Conservation (phyloP, 2,888 invertebrate species). For the Hirtodrosophila alboralis region DNA sequence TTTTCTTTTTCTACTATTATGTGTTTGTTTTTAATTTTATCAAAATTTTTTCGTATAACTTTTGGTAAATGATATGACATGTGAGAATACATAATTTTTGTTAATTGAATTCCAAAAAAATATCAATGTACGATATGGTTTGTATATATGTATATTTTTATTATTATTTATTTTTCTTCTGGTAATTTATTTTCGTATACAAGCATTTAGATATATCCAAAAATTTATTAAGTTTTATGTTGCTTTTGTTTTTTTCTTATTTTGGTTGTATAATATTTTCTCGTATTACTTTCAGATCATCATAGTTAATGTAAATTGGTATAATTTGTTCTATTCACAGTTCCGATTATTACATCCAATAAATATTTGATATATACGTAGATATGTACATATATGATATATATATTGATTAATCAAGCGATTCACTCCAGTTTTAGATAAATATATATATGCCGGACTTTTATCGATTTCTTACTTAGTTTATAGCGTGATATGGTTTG, state of each 20-base stretch:
- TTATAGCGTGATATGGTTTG: constrained; percentile 36
- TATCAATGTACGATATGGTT: constrained; percentile 19
- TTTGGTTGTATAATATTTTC: constrained; percentile 59
- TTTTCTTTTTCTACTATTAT: constrained; percentile 35
- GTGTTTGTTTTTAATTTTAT: constrained; percentile 31
- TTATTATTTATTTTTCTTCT: too few species aligned
- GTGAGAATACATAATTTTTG: constrained; percentile 21
- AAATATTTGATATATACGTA: constrained; percentile 33
- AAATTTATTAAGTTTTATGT: constrained; percentile 48
- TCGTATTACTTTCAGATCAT: constrained; percentile 63
- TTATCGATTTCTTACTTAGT: constrained; percentile 27
- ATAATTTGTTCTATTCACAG: constrained; percentile 78
- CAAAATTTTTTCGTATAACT: constrained; percentile 20
- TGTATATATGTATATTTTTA: too few species aligned
- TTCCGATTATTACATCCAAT: constrained; percentile 60
- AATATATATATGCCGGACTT: background rate
- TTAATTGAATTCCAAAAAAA: constrained; percentile 24
- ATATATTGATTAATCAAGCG: constrained; percentile 46
- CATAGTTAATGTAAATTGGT: constrained; percentile 67
- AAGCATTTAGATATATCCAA: constrained; percentile 75
- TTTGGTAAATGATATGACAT: constrained; percentile 44
- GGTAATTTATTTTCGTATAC: constrained; percentile 74
- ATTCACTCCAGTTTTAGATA: background rate
- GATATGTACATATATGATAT: constrained; percentile 31
- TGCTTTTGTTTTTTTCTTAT: constrained; percentile 17